A percentile compares a stretch with the other conserved stretches of the same genome.
Conservation (phyloP, 2,888 invertebrate genomes). For the Seira ritae region DNA sequence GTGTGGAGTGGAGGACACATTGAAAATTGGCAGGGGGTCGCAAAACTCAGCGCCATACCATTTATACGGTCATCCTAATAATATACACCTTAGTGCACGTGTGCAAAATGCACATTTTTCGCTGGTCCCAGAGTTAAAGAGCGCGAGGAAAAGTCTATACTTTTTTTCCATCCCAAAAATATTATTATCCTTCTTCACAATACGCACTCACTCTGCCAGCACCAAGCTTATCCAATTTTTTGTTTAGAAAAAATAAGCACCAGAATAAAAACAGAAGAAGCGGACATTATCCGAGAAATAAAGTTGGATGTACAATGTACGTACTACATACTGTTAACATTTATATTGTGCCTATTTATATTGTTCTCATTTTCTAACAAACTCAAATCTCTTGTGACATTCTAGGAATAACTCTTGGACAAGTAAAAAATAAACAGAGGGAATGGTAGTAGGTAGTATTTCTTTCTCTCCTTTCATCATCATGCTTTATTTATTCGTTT, state of each 20-base stretch:
- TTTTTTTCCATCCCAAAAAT: not conserved
- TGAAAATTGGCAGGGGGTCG: slow-evolving; percentile 33
- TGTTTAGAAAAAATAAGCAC: slow-evolving; percentile 10
- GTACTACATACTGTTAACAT: not conserved
- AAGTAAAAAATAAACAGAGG: slow-evolving; percentile 35
- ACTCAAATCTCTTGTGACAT: slow-evolving; percentile 48
- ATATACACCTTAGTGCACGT: slow-evolving; percentile 17
- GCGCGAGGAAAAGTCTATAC: not conserved
- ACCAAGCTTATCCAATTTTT: slow-evolving; percentile 12
- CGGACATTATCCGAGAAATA: slow-evolving; percentile 29
- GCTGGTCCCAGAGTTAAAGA: not conserved
- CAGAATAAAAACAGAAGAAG: not conserved
- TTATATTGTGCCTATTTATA: slow-evolving; percentile 10
- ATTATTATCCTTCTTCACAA: too few species aligned
- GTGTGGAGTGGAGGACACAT: slow-evolving; percentile 37
- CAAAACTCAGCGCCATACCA: slow-evolving; percentile 37
- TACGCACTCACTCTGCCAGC: not conserved
- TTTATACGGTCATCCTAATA: slow-evolving; percentile 19
- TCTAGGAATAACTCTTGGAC: slow-evolving; percentile 20
- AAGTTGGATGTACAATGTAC: slow-evolving; percentile 27
- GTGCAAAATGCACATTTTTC: slow-evolving; percentile 23
- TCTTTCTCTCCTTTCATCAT: slow-evolving; percentile 12
- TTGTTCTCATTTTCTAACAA: slow-evolving; percentile 21
- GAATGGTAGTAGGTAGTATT: slow-evolving; percentile 11
- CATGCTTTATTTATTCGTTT: slow-evolving; percentile 18